A percentile compares a stretch with the other conserved stretches of the same genome.
Conservation (phyloP, 1,140 invertebrate genomes). For the Drosophila melanogaster region Release_6_plus_ISO1_MT NT_033779.5:12121001-12121500, state of each 20-base stretch:
- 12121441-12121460: conserved; percentile 36
- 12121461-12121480: conserved; percentile 24
- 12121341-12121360: conserved; percentile 8
- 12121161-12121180: not conserved
- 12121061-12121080: conserved; percentile 66
- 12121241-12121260: conserved; percentile 28
- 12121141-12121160: conserved; percentile 32
- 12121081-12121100: conserved; percentile 69
- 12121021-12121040: conserved; percentile 40
- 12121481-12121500: conserved; percentile 77
- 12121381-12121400: conserved; percentile 15
- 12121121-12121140: conserved; percentile 26
- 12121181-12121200: conserved; percentile 41
- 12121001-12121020: conserved; percentile 43
- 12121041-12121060: conserved; percentile 53
- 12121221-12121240: conserved; percentile 69
- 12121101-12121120: conserved; percentile 69
- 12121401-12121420: conserved; percentile 71
- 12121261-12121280: conserved; percentile 73
- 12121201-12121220: conserved; percentile 42
- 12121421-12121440: conserved; percentile 50
- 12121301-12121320: conserved; percentile 67
- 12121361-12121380: not conserved
- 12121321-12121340: conserved; percentile 32
- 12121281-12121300: conserved; percentile 75